Evolutionary conservation across 2,113 vertebrate species (phyloP), one percentile per base, ranked within the genome.

Genomic region (Carassius gibelio): DNA sequence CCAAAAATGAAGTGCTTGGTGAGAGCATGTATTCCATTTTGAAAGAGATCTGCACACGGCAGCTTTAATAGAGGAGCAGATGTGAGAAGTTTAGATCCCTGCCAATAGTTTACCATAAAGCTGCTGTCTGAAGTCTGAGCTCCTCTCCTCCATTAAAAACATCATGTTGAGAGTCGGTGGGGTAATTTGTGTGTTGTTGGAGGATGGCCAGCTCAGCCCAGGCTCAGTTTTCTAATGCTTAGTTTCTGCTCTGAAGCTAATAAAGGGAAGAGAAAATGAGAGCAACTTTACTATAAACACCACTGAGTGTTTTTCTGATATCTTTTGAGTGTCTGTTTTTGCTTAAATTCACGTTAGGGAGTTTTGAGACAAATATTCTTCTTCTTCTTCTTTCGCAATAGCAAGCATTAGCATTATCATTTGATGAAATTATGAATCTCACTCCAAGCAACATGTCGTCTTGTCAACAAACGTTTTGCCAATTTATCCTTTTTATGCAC

Each of bases 91-190:
- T 83, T 78, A 84, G 14, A 91, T 85, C 85, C 80, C 89, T 89
- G 90, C 90, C 91, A 91, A 88, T 93, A 68, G 79, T 91, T 92
- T 88, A 91, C 89, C 84, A 90, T 90, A 48, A 48, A 48, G 82
- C 84, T 84, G 71, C 55, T 45, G 89, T 93, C 91, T 93, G 90
- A 93, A 92, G 91, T 93, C 72, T 89, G 52, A 86, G 88, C 84
- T 88, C 82, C 71, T 14, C 45, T 48, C 45, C 84, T 88, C 36
- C 79, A 83, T 89, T 92, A 48, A 81, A 87, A 79, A 88, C 88
- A 90, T 64, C 81, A 75, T 69, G 42, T 68, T 86, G 80, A 72
- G 88, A 89, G 91, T 89, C 91, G 10, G 45, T 48, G 90, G 88
- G 90, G 89, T 91, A 86, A 91, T 93, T 91, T 90, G 91, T 90